Evolutionary conservation across 2,113 vertebrate species (phyloP).

Genomic region (Cricetomys ansorgei): DNA sequence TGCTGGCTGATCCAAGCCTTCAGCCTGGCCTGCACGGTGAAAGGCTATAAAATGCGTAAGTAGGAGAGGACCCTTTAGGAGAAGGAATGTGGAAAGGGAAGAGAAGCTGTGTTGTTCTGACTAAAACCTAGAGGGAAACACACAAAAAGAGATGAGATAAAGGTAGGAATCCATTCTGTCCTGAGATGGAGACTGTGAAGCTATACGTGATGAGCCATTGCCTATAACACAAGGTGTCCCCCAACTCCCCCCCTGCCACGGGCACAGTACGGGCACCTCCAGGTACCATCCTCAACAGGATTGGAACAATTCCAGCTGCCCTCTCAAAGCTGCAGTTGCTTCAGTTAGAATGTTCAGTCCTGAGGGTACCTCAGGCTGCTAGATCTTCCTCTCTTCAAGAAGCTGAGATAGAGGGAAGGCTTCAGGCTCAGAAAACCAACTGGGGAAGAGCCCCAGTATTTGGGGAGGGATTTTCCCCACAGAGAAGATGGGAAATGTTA

Average conservation of each 20-base stretch:
- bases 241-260: not conserved
- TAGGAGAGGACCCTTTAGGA: constrained; percentile 7
- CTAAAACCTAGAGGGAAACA: not conserved
- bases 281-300: fast-evolving
- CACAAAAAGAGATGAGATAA: not conserved
- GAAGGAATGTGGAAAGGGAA: no score
- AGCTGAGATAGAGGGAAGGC: not conserved
- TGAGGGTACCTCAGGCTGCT: not conserved
- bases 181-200: not conserved
- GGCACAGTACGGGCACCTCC: no score
- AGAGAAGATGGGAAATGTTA: not conserved
- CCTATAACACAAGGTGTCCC: not conserved
- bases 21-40: constrained; percentile 97
- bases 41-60: constrained; percentile 92
- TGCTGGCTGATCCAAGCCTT: constrained; percentile 98
- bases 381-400: not conserved
- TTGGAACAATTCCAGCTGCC: not conserved
- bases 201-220: not conserved
- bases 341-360: not conserved
- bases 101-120: not conserved
- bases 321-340: not conserved
- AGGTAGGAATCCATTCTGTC: not conserved
- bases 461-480: not conserved
- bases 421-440: not conserved
- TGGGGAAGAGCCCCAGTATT: not conserved